Conservation (phyloP, 2,113 vertebrate genomes). For the Sander lucioperca region DNA sequence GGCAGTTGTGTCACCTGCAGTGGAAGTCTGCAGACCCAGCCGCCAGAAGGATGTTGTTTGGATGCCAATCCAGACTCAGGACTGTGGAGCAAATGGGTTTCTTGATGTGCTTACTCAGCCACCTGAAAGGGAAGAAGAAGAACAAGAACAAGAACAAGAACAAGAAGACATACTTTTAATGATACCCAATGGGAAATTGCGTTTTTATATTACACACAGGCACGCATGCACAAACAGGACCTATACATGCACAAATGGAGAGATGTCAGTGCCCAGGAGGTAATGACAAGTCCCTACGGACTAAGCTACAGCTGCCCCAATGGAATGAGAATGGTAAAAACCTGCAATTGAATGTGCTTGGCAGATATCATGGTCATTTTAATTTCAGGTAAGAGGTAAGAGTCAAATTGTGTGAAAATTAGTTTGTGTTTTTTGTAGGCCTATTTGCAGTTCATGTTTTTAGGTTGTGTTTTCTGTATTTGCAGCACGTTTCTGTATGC, state of each 20-base stretch:
- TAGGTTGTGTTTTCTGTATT: background rate
- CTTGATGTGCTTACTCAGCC: constrained; percentile 89
- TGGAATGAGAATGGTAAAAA: constrained; percentile 2
- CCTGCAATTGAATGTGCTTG: background rate
- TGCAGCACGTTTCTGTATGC: background rate
- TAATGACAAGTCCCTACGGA: no score
- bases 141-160: no score
- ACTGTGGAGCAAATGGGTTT: constrained; percentile 86
- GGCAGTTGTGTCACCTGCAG: constrained; percentile 80
- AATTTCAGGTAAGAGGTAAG: background rate
- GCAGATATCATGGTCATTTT: no score
- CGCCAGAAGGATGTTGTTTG: constrained; percentile 87
- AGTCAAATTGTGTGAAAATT: background rate
- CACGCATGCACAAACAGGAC: no score
- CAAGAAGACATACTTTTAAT: no score
- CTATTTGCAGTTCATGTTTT: background rate
- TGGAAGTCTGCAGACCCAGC: constrained; percentile 86
- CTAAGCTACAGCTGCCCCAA: no score
- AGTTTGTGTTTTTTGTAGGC: background rate
- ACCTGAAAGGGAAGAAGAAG: constrained; percentile 71
- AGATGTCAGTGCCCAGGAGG: no score
- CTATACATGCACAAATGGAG: no score
- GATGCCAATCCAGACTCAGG: constrained; percentile 86
- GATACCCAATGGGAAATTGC: no score
- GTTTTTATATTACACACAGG: no score